Evolutionary conservation across 1,140 invertebrate genomes (phyloP).

Genomic region (Tribolium madens): DNA sequence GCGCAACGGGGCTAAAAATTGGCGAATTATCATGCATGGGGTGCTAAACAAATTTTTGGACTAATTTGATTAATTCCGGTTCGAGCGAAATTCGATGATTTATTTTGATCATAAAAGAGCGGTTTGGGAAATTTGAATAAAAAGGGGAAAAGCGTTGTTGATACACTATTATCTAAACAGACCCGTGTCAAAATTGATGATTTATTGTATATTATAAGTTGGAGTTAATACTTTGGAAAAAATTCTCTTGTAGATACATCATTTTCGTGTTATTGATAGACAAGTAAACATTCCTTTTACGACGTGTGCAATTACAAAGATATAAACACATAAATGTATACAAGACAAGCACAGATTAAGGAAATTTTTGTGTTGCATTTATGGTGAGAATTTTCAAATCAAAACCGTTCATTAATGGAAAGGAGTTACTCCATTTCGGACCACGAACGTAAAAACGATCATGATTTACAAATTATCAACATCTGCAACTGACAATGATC

Average conservation of each 20-base stretch:
- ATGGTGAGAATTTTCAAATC: not conserved
- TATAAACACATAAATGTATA: not conserved
- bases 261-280: constrained; percentile 6
- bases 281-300: constrained; percentile 24
- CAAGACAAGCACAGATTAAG: not conserved
- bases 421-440: not conserved
- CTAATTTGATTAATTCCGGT: not conserved
- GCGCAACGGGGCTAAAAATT: not conserved
- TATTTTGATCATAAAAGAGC: not conserved
- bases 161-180: constrained; percentile 14
- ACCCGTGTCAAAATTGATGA: constrained; percentile 12
- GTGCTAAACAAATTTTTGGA: not conserved
- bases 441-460: constrained; percentile 13
- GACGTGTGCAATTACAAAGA: constrained; percentile 8
- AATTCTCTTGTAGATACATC: not conserved
- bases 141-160: not conserved
- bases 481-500: constrained; percentile 10
- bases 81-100: not conserved
- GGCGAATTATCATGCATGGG: not conserved
- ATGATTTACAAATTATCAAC: constrained; percentile 26
- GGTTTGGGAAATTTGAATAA: not conserved
- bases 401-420: not conserved
- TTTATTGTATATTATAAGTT: not conserved
- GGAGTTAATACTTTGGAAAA: constrained; percentile 3
- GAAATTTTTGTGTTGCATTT: not conserved